Base-by-base conservation (phyloP, 2,797 vertebrate genomes). In the Denticeps clupeoides region DNA sequence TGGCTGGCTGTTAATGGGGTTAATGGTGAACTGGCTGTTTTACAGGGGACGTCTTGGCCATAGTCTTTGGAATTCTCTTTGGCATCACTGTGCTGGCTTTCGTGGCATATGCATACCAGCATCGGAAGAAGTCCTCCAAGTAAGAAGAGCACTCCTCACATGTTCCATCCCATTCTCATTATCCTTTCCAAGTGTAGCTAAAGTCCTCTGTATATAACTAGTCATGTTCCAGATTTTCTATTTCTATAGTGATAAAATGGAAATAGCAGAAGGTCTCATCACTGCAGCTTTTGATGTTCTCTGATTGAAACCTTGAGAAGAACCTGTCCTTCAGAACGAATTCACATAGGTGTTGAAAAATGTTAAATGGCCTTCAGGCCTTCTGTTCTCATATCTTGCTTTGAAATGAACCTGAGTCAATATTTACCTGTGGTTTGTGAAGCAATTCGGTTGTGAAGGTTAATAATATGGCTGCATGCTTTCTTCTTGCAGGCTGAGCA, bases 31-130 rank as follows among this genome's bases (percentile, higher is more conserved):
- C 24, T 26, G 15, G 4, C 32, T 41, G 10, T 22, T 33, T 49
- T 33, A 35, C 55, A 77, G 74, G 72, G 15, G 62, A 72, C 23
- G 47, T 62, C 11, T 38, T 73, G 45, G 64, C 74, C 2, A 65
- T 65, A 25, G 55, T 51, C 2, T 74, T 77, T 38, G 72, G 67
- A 12, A 27, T 9, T 19, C 58, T 77, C 27, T 74, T 77, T 35
- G 58, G 33, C 4, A n/a, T 67, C 25, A 77, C 72, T 5, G 26
- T 70, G 28, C 53, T 74, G 25, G 12, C 9, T 10, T 74, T 69
- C 51, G 54, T 41, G 4, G 6, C 58, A 3, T 74, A 68, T 8
- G 43, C 53, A 24, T 66, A 49, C 56, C 56, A 45, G 27, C 74
- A 72, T 22, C 48, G 50, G 28, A 72, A 61, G 57, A 64, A 53